Evolutionary conservation across 30 jellyfish, hydroid and myxozoan genomes (phyloP).

Genomic region (Aurelia coerulea): DNA sequence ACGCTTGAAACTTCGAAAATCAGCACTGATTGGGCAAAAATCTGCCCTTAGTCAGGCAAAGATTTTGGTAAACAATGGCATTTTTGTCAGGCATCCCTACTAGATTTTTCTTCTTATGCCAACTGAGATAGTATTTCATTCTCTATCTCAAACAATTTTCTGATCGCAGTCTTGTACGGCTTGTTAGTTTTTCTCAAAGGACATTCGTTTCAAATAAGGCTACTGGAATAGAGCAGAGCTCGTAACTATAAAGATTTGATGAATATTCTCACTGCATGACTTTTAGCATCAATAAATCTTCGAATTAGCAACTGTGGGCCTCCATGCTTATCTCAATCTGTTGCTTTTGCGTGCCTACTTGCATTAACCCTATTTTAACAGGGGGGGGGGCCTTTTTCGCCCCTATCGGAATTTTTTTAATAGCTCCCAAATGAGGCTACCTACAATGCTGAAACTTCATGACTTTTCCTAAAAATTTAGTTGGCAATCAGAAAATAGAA

Average conservation of each 20-base stretch:
- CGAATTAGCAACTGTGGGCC: conserved; percentile 69
- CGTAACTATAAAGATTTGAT: conserved; percentile 24
- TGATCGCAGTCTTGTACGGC: conserved; percentile 36
- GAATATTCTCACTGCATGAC: conserved; percentile 29
- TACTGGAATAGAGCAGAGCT: conserved; percentile 53
- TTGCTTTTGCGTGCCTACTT: conserved; percentile 22
- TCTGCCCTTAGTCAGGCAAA: too few relatives aligned
- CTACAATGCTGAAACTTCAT: too few relatives aligned
- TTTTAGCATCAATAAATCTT: conserved; percentile 36
- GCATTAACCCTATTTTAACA: background rate
- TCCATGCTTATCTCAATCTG: conserved; percentile 33
- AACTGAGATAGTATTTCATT: conserved; percentile 3
- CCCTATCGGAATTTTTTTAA: too few relatives aligned
- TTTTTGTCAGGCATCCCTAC: too few relatives aligned
- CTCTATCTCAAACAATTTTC: conserved; percentile 23
- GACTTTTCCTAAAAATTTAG: too few relatives aligned
- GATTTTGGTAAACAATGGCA: too few relatives aligned
- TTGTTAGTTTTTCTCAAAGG: conserved; percentile 30
- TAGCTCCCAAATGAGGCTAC: too few relatives aligned
- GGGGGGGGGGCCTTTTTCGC: too few relatives aligned
- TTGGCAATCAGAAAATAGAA: too few relatives aligned
- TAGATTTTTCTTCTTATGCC: too few relatives aligned
- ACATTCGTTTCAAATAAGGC: conserved; percentile 26
- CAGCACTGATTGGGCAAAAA: too few relatives aligned
- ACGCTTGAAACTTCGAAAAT: too few relatives aligned